Conservation (phyloP, 2,888 invertebrate genomes). For the Globia sparganii region DNA sequence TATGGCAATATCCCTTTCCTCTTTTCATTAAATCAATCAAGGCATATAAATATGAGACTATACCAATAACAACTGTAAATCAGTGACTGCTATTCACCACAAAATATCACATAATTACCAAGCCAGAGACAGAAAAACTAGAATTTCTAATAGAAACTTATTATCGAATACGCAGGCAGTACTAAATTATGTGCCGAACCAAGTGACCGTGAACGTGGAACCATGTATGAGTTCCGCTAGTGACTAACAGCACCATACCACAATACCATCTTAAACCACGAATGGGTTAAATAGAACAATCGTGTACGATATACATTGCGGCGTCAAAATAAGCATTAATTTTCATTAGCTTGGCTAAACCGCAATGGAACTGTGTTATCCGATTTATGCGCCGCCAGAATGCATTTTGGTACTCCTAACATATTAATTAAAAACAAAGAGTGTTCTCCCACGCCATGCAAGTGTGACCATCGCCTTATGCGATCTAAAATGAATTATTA, state of each 20-base stretch:
- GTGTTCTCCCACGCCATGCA: slow-evolving; percentile 76
- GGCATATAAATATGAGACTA: too few relatives aligned
- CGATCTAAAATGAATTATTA: slow-evolving; percentile 67
- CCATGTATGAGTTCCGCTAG: slow-evolving; percentile 66
- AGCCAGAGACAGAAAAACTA: slow-evolving; percentile 4
- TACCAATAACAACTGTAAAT: not conserved
- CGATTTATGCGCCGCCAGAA: not conserved
- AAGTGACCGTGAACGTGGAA: slow-evolving; percentile 67
- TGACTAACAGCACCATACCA: slow-evolving; percentile 59
- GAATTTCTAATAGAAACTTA: slow-evolving; percentile 33
- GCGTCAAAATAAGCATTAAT: not conserved
- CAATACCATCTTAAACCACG: slow-evolving; percentile 23
- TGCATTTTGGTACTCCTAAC: slow-evolving; percentile 31
- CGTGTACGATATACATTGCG: slow-evolving; percentile 35
- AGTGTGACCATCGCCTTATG: slow-evolving; percentile 76
- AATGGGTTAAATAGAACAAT: slow-evolving; percentile 35
- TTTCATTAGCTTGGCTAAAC: not conserved
- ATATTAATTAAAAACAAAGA: slow-evolving; percentile 71
- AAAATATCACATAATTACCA: not conserved
- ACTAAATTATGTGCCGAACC: slow-evolving; percentile 57
- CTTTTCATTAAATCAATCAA: not conserved
- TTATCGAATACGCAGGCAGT: slow-evolving; percentile 22
- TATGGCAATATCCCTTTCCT: not conserved
- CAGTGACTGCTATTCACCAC: not conserved
- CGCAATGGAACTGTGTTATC: slow-evolving; percentile 9